These are phyloP conservation scores for Aldrovandia affinis DNA, from an alignment of 2,797 vertebrate genomes.

Conservation along the genomic window DNA sequence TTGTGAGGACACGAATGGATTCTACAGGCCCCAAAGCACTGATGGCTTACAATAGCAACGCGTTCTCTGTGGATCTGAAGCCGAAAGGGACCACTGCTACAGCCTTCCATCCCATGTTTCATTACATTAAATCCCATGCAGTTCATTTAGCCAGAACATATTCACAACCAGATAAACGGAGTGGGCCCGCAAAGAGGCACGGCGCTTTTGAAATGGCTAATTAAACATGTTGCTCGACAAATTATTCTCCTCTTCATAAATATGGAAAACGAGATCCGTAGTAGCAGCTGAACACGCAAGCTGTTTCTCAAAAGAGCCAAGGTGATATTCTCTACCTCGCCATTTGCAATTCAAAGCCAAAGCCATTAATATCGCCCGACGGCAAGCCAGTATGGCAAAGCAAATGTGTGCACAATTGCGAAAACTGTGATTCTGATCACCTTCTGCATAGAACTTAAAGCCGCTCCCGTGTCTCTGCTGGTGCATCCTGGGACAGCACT, in stretches of 20 bases:
- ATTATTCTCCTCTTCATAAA: conserved; percentile 33
- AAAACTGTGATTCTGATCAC: neutral
- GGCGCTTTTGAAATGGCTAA: conserved; percentile 32
- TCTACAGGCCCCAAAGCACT: neutral
- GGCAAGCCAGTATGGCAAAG: neutral
- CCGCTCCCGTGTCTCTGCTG: neutral
- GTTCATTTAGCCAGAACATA: conserved; percentile 52
- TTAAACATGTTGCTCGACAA: neutral
- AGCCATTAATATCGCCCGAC: neutral
- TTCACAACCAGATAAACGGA: conserved; percentile 44
- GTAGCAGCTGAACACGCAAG: neutral
- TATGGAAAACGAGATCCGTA: conserved; percentile 26
- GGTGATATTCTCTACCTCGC: neutral
- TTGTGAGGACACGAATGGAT: neutral
- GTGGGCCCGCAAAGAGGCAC: conserved; percentile 38
- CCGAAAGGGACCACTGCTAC: neutral
- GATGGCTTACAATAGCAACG: neutral
- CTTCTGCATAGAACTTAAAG: neutral
- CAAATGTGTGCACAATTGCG: neutral
- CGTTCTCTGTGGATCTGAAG: neutral
- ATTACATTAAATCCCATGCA: conserved; percentile 54
- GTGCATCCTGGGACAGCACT: conserved; percentile 1
- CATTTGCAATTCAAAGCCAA: conserved; percentile 20
- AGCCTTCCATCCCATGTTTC: conserved; percentile 34
- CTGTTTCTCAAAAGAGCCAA: neutral